These are phyloP conservation scores for Chionis minor DNA, from an alignment of 2,113 vertebrate genomes.

Conservation along the genomic window DNA sequence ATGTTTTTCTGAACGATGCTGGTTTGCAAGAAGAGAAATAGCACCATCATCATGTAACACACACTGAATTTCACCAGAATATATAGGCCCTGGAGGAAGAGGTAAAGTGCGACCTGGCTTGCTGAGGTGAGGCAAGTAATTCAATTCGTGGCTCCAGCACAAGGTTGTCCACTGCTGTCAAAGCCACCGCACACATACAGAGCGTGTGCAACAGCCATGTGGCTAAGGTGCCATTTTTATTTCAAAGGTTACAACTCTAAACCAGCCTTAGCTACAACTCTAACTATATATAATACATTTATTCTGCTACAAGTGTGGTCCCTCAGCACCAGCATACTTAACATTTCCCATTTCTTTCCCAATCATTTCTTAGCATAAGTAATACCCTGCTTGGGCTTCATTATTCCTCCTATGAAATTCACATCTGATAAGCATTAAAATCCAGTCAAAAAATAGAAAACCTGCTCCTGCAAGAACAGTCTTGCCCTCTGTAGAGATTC, in stretches of 20 bases:
- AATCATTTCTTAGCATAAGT: neutral
- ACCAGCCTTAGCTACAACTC: neutral
- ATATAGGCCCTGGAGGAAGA: neutral
- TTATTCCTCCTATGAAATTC: neutral
- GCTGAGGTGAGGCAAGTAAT: neutral
- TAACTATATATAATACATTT: neutral
- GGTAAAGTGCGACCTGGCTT: neutral
- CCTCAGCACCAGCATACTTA: neutral
- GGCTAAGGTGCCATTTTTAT: neutral
- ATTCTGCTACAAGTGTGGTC: neutral
- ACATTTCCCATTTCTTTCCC: too few species aligned
- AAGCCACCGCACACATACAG: neutral
- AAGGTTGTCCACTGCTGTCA: neutral
- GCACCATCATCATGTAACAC: fast-evolving
- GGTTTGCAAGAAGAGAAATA: neutral
- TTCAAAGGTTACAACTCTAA: neutral
- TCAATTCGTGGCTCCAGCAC: neutral
- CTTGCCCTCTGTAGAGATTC: neutral
- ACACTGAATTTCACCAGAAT: neutral
- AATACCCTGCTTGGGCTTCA: neutral
- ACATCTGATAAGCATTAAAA: neutral
- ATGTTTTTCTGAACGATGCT: neutral
- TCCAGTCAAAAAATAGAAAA: neutral
- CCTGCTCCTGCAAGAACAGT: neutral
- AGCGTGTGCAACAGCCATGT: neutral